Conservation (phyloP, 2,113 vertebrate genomes). For the Entosphenus tridentatus region DNA sequence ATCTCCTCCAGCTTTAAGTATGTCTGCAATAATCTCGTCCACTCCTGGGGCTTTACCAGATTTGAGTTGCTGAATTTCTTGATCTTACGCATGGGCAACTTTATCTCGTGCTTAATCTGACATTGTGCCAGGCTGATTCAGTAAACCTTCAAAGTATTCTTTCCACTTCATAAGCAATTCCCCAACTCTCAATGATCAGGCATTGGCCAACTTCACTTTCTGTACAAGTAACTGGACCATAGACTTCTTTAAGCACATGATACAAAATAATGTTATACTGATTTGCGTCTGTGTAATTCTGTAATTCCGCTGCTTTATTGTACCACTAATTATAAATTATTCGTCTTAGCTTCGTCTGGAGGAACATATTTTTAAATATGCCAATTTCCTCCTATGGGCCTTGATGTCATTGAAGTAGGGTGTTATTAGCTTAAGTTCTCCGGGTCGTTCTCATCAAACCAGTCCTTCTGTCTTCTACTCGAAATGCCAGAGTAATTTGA, state of each 20-base stretch:
- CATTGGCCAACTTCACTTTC: neutral
- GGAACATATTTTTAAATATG: neutral
- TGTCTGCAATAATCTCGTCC: neutral
- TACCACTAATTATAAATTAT: neutral
- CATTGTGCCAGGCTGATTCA: neutral
- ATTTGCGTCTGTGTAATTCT: neutral
- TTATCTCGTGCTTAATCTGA: neutral
- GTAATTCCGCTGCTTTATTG: no score
- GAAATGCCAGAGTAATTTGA: no score
- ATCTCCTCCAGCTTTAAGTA: neutral
- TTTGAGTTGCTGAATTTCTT: neutral
- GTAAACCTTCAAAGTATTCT: neutral
- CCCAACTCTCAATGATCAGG: neutral
- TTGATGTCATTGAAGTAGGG: neutral
- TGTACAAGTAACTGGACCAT: neutral
- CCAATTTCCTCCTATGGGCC: neutral
- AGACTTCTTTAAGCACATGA: neutral
- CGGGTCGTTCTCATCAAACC: constrained; percentile 2
- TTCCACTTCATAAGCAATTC: neutral
- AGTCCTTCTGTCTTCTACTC: neutral
- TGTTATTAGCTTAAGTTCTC: no score
- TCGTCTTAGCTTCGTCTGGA: neutral
- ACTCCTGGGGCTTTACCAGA: neutral
- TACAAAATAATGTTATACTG: neutral
- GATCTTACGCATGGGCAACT: neutral